Base-by-base conservation (phyloP, 30 jellyfish, hydroid and myxozoan species). In the Aurelia coerulea region DNA sequence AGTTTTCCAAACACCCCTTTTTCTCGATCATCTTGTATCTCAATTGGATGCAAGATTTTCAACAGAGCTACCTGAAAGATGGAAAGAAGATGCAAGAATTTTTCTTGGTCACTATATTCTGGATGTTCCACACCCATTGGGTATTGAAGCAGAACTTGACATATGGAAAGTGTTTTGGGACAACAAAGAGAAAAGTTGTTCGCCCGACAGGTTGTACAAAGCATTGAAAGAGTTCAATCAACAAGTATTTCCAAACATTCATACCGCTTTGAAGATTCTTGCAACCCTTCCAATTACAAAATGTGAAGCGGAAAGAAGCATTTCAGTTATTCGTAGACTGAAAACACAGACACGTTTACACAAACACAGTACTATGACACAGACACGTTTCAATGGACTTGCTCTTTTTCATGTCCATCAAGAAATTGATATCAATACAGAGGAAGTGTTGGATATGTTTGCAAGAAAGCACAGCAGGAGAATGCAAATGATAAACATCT, bases 51-150 rank as follows among this genome's bases (percentile, higher is more conserved):
- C 37, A 37, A 53, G 53, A 67, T 67, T 67, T 58, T 67, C 78
- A 19, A 67, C 16, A 29, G 58, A 67, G 37, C 78, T 29, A 29
- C 78, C 52, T 67, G 54, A 53, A 53, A 67, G 51, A 67, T 13
- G 78, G 32, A 67, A 23, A 29, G 53, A 67, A 67, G 34, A 58
- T 29, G 78, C 78, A 67, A 67, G 54, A 5, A 29, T 53, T 67
- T 67, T 67, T 29, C 37, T 29, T 53, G 37, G 52, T 67, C 78
- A 67, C 29, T 8, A 12, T 67, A 67, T 29, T 9, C 37, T 18
- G 37, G 78, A 67, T 67, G 32, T 67, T 53, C 78, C 78, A 53
- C 78, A 67, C 56, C 54, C 53, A 9, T 67, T 67, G 32, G 78
- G 78, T 29, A 67, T 67, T 67, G 78, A 67, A 29, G 78, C 52